phyloP scores from a whole-genome alignment of 2,888 invertebrate species.

The Parthenolecanium corni region DNA sequence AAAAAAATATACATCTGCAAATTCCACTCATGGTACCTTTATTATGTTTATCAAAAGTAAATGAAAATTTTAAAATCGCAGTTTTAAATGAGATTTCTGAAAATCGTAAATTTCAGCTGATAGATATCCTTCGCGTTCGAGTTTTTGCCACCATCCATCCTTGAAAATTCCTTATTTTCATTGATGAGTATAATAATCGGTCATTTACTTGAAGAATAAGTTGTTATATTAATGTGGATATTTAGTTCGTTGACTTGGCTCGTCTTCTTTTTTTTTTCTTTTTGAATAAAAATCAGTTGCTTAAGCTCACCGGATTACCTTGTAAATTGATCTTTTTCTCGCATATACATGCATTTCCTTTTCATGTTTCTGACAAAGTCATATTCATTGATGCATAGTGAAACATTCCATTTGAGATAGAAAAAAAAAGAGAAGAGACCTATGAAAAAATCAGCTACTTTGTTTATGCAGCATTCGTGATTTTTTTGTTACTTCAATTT shows the following conservation, averaged over 20 bases:
- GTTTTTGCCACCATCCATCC: no score
- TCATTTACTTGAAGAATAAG: not conserved
- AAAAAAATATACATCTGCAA: no score
- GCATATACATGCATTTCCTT: constrained; percentile 2
- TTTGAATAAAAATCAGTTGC: constrained; percentile 17
- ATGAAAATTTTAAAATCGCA: no score
- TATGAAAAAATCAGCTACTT: no score
- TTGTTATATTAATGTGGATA: not conserved
- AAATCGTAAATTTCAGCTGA: no score
- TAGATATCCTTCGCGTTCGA: no score
- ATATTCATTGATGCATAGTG: constrained; percentile 14
- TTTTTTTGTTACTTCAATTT: no score
- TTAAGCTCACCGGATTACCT: constrained; percentile 20
- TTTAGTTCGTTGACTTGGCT: constrained; percentile 12
- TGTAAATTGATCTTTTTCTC: constrained; percentile 23
- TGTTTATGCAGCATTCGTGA: no score
- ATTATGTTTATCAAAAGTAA: no score
- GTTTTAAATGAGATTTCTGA: no score
- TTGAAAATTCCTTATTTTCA: constrained; percentile 15
- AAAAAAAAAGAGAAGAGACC: no score
- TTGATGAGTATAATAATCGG: constrained; percentile 20
- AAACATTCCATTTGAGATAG: constrained; percentile 8
- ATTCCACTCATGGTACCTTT: no score
- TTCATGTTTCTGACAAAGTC: constrained; percentile 19
- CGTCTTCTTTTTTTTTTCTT: not conserved